Conservation (phyloP, 2,113 vertebrate genomes). For the Malurus alboscapulatus region DNA sequence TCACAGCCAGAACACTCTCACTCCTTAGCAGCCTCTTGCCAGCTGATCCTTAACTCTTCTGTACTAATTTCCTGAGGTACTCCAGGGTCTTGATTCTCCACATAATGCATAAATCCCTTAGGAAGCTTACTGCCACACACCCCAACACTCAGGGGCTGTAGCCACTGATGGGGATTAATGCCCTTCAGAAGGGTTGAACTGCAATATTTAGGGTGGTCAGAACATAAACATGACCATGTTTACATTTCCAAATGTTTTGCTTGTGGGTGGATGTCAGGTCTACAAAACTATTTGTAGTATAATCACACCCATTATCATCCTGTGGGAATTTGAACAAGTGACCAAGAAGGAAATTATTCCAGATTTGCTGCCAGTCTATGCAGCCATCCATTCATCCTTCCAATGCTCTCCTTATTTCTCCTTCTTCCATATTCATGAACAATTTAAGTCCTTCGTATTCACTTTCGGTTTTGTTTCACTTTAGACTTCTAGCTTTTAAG, state of each 20-base stretch:
- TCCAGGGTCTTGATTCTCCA: background rate
- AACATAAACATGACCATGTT: background rate
- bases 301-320: background rate
- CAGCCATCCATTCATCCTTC: background rate
- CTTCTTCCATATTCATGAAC: background rate
- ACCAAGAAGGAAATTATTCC: rapidly evolving
- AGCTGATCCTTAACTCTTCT: background rate
- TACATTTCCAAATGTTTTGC: background rate
- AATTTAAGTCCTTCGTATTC: background rate
- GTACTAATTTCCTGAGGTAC: background rate
- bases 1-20: background rate
- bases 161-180: background rate
- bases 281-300: background rate
- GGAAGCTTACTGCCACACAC: background rate
- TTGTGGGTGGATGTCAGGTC: background rate
- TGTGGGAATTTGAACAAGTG: background rate
- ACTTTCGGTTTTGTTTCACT: background rate
- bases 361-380: background rate
- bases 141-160: background rate
- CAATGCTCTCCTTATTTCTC: background rate
- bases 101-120: background rate
- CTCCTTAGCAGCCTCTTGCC: background rate
- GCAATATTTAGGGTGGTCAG: background rate
- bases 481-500: background rate
- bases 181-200: background rate